Evolutionary conservation across 2,113 vertebrate species (phyloP).

Genomic region (Passer domesticus): DNA sequence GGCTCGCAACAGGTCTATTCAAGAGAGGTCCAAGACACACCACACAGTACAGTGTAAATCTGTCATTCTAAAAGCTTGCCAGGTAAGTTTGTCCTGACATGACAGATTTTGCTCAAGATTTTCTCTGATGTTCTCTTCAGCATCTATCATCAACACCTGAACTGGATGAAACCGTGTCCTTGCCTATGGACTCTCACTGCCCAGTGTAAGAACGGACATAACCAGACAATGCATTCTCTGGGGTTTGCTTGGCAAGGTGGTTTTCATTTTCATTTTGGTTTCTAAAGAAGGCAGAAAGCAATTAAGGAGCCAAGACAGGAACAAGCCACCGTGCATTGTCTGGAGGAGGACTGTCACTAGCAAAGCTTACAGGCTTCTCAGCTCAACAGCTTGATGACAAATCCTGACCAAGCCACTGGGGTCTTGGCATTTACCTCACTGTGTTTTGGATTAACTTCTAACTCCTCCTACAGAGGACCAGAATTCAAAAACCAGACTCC

Average conservation of each 20-base stretch:
- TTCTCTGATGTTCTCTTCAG: not conserved
- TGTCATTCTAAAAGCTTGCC: not conserved
- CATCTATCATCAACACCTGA: not conserved
- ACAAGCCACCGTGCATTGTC: fast-evolving
- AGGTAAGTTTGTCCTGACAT: not conserved
- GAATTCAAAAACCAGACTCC: not conserved
- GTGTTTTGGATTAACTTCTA: not conserved
- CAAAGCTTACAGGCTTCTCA: not conserved
- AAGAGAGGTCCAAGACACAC: not conserved
- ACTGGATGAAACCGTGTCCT: not conserved
- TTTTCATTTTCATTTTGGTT: fast-evolving
- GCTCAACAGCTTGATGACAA: not conserved
- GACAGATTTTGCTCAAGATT: not conserved
- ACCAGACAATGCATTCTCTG: not conserved
- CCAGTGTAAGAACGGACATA: not conserved
- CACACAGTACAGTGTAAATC: fast-evolving
- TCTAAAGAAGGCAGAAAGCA: not conserved
- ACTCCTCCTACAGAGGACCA: not conserved
- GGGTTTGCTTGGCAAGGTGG: not conserved
- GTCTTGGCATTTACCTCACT: not conserved
- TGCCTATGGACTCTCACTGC: not conserved
- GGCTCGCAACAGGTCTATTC: not conserved
- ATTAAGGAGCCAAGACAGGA: not conserved
- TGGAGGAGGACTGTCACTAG: not conserved
- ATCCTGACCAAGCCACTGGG: not conserved